A percentile compares a stretch with the other conserved stretches of the same genome.
These are phyloP conservation scores for Bradypodion ventrale DNA, from an alignment of 2,797 vertebrate genomes.

Conservation along the genomic window DNA sequence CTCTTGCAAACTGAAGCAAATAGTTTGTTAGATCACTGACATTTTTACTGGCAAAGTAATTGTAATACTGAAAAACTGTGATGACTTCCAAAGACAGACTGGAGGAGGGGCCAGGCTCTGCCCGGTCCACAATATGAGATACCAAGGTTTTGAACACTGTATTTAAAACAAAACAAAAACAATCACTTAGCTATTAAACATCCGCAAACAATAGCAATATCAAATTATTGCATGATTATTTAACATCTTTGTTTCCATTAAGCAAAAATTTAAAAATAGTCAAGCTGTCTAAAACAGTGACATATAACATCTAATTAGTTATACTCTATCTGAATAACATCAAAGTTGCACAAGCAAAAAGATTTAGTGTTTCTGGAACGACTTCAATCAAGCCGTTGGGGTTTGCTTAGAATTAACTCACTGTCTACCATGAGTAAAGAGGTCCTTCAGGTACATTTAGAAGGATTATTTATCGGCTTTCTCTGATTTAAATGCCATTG, in stretches of 20 bases:
- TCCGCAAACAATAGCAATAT: background rate
- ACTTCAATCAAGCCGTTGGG: background rate
- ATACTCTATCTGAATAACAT: background rate
- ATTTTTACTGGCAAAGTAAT: slow-evolving; percentile 83
- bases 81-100: slow-evolving; percentile 85
- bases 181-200: slow-evolving; percentile 9
- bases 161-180: background rate
- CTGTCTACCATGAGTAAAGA: background rate
- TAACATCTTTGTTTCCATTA: background rate
- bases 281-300: background rate
- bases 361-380: background rate
- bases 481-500: background rate
- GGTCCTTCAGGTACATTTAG: background rate
- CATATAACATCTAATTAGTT: background rate
- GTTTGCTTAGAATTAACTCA: background rate
- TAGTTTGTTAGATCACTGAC: slow-evolving; percentile 87
- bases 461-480: background rate
- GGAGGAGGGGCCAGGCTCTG: slow-evolving; percentile 76
- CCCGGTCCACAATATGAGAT: slow-evolving; percentile 89
- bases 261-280: slow-evolving; percentile 14
- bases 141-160: slow-evolving; percentile 87
- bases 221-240: background rate
- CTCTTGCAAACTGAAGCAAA: slow-evolving; percentile 86
- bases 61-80: slow-evolving; percentile 93
- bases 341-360: background rate